phyloP scores from a whole-genome alignment of 2,113 vertebrate genomes.

The Prunella fulvescens region DNA sequence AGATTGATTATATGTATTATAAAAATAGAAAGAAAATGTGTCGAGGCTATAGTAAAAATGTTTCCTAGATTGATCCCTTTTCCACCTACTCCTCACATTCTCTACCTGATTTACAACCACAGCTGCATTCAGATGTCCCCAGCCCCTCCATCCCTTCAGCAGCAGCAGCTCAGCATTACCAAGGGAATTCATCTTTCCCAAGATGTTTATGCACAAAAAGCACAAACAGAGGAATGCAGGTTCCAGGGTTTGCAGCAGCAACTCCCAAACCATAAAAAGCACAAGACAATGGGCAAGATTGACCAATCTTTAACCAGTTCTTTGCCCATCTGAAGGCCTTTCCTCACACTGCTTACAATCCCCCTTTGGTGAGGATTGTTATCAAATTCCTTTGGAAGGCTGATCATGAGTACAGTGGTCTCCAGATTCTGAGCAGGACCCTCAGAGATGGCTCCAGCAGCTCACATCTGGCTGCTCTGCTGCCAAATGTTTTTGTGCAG shows the following conservation, averaged over 20 bases:
- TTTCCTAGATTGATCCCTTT: not conserved
- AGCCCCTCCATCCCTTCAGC: not conserved
- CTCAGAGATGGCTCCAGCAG: not conserved
- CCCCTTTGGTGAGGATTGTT: not conserved
- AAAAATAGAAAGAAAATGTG: not conserved
- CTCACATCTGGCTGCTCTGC: not conserved
- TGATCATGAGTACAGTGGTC: rapidly evolving
- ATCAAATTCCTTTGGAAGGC: not conserved
- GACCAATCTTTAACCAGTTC: not conserved
- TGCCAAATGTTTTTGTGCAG: not conserved
- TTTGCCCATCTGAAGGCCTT: rapidly evolving
- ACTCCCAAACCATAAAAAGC: not conserved
- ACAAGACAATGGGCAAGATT: not conserved
- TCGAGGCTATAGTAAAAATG: not conserved
- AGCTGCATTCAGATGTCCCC: not conserved
- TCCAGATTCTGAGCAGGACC: not conserved
- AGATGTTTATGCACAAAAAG: not conserved
- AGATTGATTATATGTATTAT: not conserved
- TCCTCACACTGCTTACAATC: not conserved
- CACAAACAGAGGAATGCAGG: not conserved
- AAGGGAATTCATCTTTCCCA: not conserved
- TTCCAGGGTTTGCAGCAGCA: not conserved
- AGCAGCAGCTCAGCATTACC: not conserved
- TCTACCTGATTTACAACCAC: not conserved
- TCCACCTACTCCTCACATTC: not conserved